These are phyloP conservation scores for Lycocorax pyrrhopterus DNA, from an alignment of 2,113 vertebrate species.

Conservation along the genomic window DNA sequence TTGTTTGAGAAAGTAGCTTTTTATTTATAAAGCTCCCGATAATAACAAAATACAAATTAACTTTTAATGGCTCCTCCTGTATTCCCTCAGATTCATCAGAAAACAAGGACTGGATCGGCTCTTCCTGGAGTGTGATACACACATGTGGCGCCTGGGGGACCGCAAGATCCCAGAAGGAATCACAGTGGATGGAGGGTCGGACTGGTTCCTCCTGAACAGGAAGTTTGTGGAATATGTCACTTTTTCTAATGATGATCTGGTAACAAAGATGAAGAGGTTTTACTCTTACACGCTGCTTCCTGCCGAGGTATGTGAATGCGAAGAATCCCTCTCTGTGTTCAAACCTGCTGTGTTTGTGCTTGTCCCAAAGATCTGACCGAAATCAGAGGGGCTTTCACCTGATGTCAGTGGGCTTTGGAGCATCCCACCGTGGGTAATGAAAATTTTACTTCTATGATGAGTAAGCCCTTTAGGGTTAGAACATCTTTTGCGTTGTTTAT, in stretches of 20 bases:
- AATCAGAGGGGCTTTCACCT: background rate
- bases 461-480: background rate
- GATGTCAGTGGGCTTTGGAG: background rate
- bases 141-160: slow-evolving; percentile 98
- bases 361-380: background rate
- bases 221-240: slow-evolving; percentile 94
- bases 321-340: background rate
- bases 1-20: background rate
- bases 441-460: background rate
- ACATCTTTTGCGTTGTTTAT: background rate
- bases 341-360: background rate
- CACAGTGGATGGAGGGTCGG: slow-evolving; percentile 90
- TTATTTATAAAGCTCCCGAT: background rate
- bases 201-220: slow-evolving; percentile 97
- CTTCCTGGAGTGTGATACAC: slow-evolving; percentile 94
- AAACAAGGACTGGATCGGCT: slow-evolving; percentile 96
- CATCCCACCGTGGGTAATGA: background rate
- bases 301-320: slow-evolving; percentile 81
- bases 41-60: background rate
- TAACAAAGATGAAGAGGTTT: slow-evolving; percentile 94
- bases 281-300: slow-evolving; percentile 94
- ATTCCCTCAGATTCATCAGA: slow-evolving; percentile 85
- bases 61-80: background rate
- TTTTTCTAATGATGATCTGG: slow-evolving; percentile 88
- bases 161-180: slow-evolving; percentile 94